These are phyloP conservation scores for Pandemis corylana DNA, from an alignment of 2,888 invertebrate species.

Conservation along the genomic window DNA sequence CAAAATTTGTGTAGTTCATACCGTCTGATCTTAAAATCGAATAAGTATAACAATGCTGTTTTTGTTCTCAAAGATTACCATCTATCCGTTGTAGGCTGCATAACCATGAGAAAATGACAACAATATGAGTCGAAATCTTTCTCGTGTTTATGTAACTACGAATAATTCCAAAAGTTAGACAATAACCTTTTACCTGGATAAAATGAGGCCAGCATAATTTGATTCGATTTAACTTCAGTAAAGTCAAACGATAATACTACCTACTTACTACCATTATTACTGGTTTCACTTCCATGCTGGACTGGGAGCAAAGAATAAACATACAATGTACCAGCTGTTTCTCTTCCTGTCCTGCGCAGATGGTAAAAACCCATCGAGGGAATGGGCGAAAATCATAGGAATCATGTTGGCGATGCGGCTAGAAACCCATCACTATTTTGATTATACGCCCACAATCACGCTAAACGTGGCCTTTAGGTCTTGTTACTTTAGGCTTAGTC, in stretches of 20 bases:
- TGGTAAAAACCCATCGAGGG: no score
- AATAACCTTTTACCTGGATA: slow-evolving; percentile 30
- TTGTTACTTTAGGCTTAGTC: no score
- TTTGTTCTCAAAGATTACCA: slow-evolving; percentile 30
- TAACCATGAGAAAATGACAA: slow-evolving; percentile 36
- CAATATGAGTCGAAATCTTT: slow-evolving; percentile 36
- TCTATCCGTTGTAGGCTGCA: slow-evolving; percentile 11
- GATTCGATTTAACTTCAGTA: not conserved
- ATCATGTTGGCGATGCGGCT: no score
- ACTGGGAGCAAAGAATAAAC: no score
- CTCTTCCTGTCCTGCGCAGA: no score
- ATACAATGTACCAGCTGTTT: no score
- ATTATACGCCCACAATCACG: no score
- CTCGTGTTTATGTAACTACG: slow-evolving; percentile 24
- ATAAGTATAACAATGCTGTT: slow-evolving; percentile 17
- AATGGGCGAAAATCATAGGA: no score
- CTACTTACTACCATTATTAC: no score
- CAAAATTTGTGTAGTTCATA: not conserved
- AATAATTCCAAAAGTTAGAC: slow-evolving; percentile 15
- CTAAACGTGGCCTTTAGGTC: no score
- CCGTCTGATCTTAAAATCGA: not conserved
- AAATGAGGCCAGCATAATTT: slow-evolving; percentile 13
- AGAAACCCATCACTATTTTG: no score
- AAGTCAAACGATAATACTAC: not conserved
- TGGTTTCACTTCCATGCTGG: no score